phyloP scores from a whole-genome alignment of 2,797 vertebrate genomes.

The Lepilemur septentrionalis region DNA sequence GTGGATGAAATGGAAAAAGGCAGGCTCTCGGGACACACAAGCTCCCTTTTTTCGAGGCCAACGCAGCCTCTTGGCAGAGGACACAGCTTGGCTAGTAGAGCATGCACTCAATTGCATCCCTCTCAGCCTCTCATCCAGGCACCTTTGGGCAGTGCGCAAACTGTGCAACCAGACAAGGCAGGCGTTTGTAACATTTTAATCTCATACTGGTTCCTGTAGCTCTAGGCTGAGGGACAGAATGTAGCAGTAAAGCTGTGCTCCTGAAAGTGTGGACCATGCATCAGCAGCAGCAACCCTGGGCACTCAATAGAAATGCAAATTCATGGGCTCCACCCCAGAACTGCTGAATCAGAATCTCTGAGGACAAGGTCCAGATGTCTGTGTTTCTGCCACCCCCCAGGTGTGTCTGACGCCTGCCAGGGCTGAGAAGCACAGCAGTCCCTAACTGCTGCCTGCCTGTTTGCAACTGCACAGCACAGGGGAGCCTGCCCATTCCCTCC shows the following conservation, averaged over 20 bases:
- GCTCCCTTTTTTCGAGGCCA: neutral
- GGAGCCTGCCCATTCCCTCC: neutral
- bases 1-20: neutral
- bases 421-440: neutral
- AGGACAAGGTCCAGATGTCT: neutral
- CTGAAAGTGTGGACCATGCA: neutral
- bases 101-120: neutral
- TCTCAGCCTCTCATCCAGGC: neutral
- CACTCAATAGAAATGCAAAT: neutral
- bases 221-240: neutral
- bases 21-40: neutral
- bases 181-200: neutral
- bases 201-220: neutral
- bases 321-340: neutral
- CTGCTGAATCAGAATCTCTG: neutral
- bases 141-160: neutral
- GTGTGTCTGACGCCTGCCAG: neutral
- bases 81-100: neutral
- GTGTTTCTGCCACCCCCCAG: neutral
- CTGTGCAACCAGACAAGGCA: neutral
- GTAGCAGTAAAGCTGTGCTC: neutral
- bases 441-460: neutral
- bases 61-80: neutral
- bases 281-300: neutral
- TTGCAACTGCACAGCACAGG: neutral